Conservation (phyloP, 2,797 vertebrate genomes). For the Corythornis leucogaster region DNA sequence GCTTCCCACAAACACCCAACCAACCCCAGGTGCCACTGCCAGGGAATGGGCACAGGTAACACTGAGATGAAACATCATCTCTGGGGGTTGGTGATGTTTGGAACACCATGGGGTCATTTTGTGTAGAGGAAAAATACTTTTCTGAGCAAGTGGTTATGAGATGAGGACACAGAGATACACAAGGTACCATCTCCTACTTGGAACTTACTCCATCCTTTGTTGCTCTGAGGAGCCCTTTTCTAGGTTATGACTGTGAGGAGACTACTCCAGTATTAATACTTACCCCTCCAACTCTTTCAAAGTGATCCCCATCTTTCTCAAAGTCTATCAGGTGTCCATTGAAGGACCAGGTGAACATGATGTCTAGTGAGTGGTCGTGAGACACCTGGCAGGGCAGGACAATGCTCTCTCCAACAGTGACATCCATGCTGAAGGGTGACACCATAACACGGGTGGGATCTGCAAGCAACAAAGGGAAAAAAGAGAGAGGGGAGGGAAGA, state of each 20-base stretch:
- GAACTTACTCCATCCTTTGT: background rate
- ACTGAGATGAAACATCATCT: background rate
- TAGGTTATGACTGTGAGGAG: background rate
- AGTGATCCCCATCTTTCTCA: conserved; percentile 92
- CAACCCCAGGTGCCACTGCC: background rate
- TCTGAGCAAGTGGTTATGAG: background rate
- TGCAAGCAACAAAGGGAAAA: conserved; percentile 63
- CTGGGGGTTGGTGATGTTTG: fast-evolving
- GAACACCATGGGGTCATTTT: background rate
- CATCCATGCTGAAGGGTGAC: conserved; percentile 90
- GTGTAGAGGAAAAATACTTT: background rate
- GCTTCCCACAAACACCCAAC: background rate
- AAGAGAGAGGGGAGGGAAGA: background rate
- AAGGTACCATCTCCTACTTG: background rate
- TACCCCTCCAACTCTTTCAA: conserved; percentile 97
- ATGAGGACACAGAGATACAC: background rate
- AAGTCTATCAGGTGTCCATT: conserved; percentile 96
- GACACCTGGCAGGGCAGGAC: conserved; percentile 95
- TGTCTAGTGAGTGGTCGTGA: conserved; percentile 92
- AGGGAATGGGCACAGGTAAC: background rate
- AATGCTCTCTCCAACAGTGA: conserved; percentile 95
- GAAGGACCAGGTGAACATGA: conserved; percentile 95
- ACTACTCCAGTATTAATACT: conserved; percentile 76
- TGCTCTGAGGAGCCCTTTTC: background rate
- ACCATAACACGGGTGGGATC: conserved; percentile 92